Evolutionary conservation across 2,113 vertebrate species (phyloP), one percentile per base, ranked within the genome.

Genomic region (Hyperoodon ampullatus): DNA sequence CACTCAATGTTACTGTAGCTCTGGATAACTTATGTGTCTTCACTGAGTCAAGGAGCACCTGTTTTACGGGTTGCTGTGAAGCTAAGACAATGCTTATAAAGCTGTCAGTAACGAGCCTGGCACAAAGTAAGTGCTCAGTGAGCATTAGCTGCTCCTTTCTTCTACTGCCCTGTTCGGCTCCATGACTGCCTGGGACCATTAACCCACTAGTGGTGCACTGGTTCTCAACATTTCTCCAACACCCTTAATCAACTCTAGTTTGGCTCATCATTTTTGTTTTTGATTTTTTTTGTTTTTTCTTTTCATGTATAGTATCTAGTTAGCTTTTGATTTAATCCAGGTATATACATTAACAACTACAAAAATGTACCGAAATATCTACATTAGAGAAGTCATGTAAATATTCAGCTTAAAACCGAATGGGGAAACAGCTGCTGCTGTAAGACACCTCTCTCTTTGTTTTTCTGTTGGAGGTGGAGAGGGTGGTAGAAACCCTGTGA

Each of bases 251-350:
- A 86, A 28, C 14, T 50, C 1, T 82, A 44, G 7, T 19, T 74
- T 78, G 11, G 88, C 33, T 82, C 13, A 81, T 47, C 66, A 15
- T 50, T 81, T 72, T 77, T 23, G 19, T 33, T 23, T 72, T 42
- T 19, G 11, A 39, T 39, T 39, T 39, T 47, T 30, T 53, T 53
- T 55, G 55, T 58, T 58, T 58, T 58, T 30, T 19, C 74, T 77
- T 33, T 77, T 47, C 72, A 19, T 50, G 44, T 75, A 6, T 75
- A 60, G 19, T 33, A 66, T 61, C 39, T 30, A 28, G 13, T 81
- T 88, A 83, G 12, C 23, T 91, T 94, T 95, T 60, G 1, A 70
- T 70, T 94, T 94, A 80, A 88, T 95, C 88, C 19, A 28, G 18
- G 19, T 26, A 68, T 68, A 68, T 66, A 63, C 9, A 47, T 60